Evolutionary conservation across 2,797 vertebrate species (phyloP), one percentile per base, ranked within the genome.

Genomic region (Rhadinocentrus ornatus): DNA sequence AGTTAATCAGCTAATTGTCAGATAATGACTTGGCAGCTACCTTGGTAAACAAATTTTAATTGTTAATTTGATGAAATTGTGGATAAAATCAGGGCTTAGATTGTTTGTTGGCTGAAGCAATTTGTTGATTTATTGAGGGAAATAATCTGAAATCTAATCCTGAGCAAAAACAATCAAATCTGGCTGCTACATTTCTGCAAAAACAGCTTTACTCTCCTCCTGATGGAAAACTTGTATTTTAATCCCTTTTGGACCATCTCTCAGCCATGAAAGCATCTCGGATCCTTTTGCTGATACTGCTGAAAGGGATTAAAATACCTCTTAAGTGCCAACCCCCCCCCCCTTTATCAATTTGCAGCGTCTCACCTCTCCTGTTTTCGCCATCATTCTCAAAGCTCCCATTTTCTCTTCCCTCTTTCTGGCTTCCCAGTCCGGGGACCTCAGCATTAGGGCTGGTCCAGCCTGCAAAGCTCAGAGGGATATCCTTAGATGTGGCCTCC

Each of bases 361-460:
- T 37, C 83, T 88, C 71, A 93, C 93, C 93, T 91, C 74, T 89
- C 35, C 69, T 77, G 41, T 71, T 84, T 1, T 86, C 89, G 0
- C 39, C 20, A 0, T 93, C 93, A 0, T n/a, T 88, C 66, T 92
- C 93, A 61, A 94, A 97, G 80, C 95, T 96, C 54, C 71, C 88
- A 56, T 98, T 97, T 54, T 97, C 96, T 44, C 86, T 69, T 11
- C 96, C 96, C 8, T 83, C 82, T 66, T 89, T 93, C 1, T 26
- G 83, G 63, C 74, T 85, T 15, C 7, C 66, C 27, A 84, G 58
- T 32, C 62, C 84, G 0, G 89, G 69, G 1, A 89, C 68, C 0
- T 90, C 88, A 0, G 74, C 72, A 0, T 35, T 72, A 32, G 87
- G 80, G 48, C 83, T 93, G 26, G 88, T 92, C 93, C 94, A 94